A percentile compares a stretch with the other conserved stretches of the same genome.
These are phyloP conservation scores for Scaptomyza polygonia DNA, from an alignment of 2,888 invertebrate species.

Conservation along the genomic window DNA sequence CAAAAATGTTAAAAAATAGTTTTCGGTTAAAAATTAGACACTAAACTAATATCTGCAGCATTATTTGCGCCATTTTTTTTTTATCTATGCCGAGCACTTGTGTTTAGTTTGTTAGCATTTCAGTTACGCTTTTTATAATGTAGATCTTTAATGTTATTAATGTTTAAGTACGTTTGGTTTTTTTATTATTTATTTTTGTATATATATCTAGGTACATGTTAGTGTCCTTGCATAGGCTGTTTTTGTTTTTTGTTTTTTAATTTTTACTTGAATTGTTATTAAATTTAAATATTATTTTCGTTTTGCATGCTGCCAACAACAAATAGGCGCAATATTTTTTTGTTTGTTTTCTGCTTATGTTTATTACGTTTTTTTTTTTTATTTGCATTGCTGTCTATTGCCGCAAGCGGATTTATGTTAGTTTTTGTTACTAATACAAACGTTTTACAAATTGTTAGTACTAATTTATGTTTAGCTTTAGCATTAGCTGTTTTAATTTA, in stretches of 20 bases:
- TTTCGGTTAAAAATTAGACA: slow-evolving; percentile 38
- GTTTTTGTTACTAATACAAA: slow-evolving; percentile 59
- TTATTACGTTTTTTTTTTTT: slow-evolving; percentile 10
- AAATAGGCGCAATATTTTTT: slow-evolving; percentile 58
- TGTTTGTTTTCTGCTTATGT: slow-evolving; percentile 11
- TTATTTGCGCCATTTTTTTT: too few species aligned
- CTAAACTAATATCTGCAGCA: slow-evolving; percentile 70
- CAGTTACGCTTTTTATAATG: slow-evolving; percentile 30
- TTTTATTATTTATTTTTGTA: slow-evolving; percentile 39
- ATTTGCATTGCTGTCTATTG: slow-evolving; percentile 60
- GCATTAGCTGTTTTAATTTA: slow-evolving; percentile 50
- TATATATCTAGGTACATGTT: slow-evolving; percentile 81
- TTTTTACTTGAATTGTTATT: slow-evolving; percentile 37
- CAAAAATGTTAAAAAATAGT: slow-evolving; percentile 49
- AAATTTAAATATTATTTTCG: slow-evolving; percentile 41
- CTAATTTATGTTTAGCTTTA: slow-evolving; percentile 59
- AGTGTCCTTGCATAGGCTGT: slow-evolving; percentile 79
- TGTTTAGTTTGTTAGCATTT: slow-evolving; percentile 55
- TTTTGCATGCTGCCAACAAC: slow-evolving; percentile 62
- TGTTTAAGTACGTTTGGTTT: slow-evolving; percentile 14
- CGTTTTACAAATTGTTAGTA: slow-evolving; percentile 66
- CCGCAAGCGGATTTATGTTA: slow-evolving; percentile 42
- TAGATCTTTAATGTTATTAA: slow-evolving; percentile 17
- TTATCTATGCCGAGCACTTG: slow-evolving; percentile 62
- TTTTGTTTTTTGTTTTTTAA: slow-evolving; percentile 51